Evolutionary conservation across 2,113 vertebrate genomes (phyloP), one percentile per base, ranked within the genome.

Genomic region (Hippocampus guttulatus): DNA sequence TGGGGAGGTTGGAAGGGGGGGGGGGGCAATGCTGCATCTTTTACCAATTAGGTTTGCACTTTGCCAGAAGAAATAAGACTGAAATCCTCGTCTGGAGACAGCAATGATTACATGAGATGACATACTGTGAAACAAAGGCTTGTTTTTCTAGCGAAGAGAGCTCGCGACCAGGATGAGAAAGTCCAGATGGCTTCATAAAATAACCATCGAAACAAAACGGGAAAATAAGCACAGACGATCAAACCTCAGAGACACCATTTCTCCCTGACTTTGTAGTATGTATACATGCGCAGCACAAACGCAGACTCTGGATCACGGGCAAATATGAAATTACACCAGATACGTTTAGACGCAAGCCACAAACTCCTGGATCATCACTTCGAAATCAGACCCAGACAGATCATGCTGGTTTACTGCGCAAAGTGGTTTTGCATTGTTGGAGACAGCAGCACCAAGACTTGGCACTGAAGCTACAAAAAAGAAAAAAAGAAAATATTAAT

Each of bases 391-490:
- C 51, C 49, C 75, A 60, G 65, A 74, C 58, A 79, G 45, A 66
- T 55, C 79, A 85, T 79, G 88, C 85, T 81, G 68, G 63, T 43
- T 71, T 30, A 67, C n/a, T 64, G 57, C 67, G 71, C 60, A 52
- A 67, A 55, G 55, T 12, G 41, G 62, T 68, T 62, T 67, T 63
- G 66, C 60, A 14, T 67, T 75, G 63, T 73, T 73, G 73, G 33
- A 77, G 14, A 71, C 33, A n/a, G 18, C 70, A 74, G 72, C 51
- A 41, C 0, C 12, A 55, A 23, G 58, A 27, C 52, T 70, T 57
- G 67, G 18, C 11, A 23, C n/a, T 12, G 7, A 45, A n/a, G 10
- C 33, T 40, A 21, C 12, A 8, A n/a, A n/a, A 64, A 41, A 9
- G 16, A 8, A n/a, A n/a, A 64, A 41, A 9, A 27, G 25, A 9